Base-by-base conservation (phyloP, 2,797 vertebrate genomes). In the Sphenopsis melanotis region DNA sequence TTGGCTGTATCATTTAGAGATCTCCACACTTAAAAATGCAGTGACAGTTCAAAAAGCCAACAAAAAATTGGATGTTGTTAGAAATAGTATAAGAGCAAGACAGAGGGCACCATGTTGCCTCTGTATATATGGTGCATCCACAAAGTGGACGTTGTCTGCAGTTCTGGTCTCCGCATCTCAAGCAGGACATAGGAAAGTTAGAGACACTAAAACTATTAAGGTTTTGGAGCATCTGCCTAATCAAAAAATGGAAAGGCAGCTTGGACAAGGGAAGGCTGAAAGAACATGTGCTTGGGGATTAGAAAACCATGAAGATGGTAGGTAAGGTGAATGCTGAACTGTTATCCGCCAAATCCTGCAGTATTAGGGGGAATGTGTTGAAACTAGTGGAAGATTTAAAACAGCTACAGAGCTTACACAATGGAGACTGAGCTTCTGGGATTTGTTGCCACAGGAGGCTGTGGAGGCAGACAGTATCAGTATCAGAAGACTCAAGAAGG, bases 341-440 rank as follows among this genome's bases (percentile, higher is more conserved):
- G 76, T 63, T 89, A 50, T 47, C 44, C 47, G 55, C 60, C 53
- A 78, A 60, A 63, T 70, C 49, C 77, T 87, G 57, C 80, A 76
- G 42, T 55, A 59, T 64, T 55, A 69, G 77, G n/a, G 30, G 19
- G 41, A 95, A 95, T 91, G 80, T 27, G 4, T 37, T 93, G 83
- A 90, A 96, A 95, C 77, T 74, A 79, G 94, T 60, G 90, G 50
- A 88, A 94, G 80, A 96, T 90, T 93, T 95, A 87, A 96, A 96
- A 81, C 91, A 95, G 88, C 95, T 90, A 84, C 85, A 86, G 70
- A n/a, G 77, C 39, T 96, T 95, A 93, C 93, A 94, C 91, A 95
- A 70, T 91, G 83, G 70, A 95, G 70, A 69, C 34, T 59, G 59
- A 95, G 15, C 74, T 95, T 63, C 85, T 91, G 96, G 94, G 63